A percentile compares a stretch with the other conserved stretches of the same genome.
Conservation (phyloP, 2,888 invertebrate species). For the Chironomus riparius region DNA sequence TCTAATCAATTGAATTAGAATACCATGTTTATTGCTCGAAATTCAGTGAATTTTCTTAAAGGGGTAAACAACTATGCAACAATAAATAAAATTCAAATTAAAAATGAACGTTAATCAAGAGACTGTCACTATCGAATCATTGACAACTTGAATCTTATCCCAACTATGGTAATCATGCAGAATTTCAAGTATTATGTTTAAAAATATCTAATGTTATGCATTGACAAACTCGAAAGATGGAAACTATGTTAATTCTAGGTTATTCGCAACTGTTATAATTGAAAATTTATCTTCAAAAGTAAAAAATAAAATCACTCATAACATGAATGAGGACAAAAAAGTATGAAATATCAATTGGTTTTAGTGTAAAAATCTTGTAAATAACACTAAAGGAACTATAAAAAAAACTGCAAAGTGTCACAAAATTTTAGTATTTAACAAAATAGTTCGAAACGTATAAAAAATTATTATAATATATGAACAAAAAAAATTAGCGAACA, state of each 20-base stretch:
- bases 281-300: background rate
- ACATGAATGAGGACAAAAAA: background rate
- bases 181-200: background rate
- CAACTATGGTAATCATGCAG: background rate
- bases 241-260: background rate
- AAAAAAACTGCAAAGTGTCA: background rate
- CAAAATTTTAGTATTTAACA: background rate
- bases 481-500: background rate
- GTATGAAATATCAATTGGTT: conserved; percentile 1
- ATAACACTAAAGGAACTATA: background rate
- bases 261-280: background rate
- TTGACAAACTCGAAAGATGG: background rate
- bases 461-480: background rate
- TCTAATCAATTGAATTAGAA: no score
- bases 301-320: background rate
- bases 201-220: background rate
- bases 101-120: no score
- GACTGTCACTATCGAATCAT: no score
- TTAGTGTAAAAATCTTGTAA: conserved; percentile 7
- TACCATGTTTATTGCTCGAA: no score
- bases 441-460: background rate
- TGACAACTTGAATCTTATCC: no score
- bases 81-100: no score
- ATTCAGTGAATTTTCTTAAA: no score
- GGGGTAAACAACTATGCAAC: no score